Percentiles rank a stretch among this genome's conserved stretches.
These are phyloP conservation scores for Microctonus aethiopoides DNA, from an alignment of 2,888 invertebrate species.

Conservation along the genomic window DNA sequence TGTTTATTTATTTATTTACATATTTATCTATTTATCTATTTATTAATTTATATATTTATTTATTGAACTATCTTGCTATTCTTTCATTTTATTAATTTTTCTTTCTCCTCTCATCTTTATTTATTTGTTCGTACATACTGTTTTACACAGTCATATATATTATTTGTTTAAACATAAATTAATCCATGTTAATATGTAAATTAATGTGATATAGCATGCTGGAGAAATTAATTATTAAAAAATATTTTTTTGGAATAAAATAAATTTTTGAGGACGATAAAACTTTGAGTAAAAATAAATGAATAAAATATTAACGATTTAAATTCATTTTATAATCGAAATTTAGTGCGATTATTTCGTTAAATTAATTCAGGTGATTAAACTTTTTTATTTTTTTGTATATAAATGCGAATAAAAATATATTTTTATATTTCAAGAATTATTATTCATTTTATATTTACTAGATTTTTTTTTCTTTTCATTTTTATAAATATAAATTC, in stretches of 20 bases:
- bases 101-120: not conserved
- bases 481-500: too few relatives aligned
- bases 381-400: not conserved
- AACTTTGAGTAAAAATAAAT: not conserved
- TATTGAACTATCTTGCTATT: not conserved
- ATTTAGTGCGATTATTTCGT: not conserved
- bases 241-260: not conserved
- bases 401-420: not conserved
- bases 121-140: not conserved
- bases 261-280: not conserved
- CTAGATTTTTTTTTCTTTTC: not conserved
- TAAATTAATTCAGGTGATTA: not conserved
- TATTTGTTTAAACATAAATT: too few relatives aligned
- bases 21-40: not conserved
- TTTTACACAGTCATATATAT: not conserved
- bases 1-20: not conserved
- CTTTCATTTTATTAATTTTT: not conserved
- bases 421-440: not conserved
- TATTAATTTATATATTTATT: constrained; percentile 1
- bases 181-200: not conserved
- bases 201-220: not conserved
- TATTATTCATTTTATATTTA: not conserved
- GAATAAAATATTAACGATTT: not conserved
- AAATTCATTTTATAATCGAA: not conserved
- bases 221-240: constrained; percentile 20